A percentile compares a stretch with the other conserved stretches of the same genome.
Conservation (phyloP, 2,113 vertebrate genomes). For the Conger conger region DNA sequence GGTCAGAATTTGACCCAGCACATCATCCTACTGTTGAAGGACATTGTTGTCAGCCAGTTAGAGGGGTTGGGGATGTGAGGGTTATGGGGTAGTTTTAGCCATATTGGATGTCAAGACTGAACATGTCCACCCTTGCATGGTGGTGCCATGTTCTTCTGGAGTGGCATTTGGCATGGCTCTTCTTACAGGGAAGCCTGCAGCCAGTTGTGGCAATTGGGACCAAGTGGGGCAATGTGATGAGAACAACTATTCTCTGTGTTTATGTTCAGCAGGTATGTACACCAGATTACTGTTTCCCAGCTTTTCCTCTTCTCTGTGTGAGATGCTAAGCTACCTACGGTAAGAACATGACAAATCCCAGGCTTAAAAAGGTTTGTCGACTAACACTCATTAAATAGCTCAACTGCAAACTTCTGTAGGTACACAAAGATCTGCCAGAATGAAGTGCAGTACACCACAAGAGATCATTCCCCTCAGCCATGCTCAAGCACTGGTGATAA, state of each 20-base stretch:
- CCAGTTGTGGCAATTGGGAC: not conserved
- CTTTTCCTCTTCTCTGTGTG: no score
- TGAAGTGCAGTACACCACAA: not conserved
- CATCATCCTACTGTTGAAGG: not conserved
- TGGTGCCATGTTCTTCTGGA: not conserved
- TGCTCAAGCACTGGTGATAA: conserved; percentile 18
- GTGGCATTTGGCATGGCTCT: not conserved
- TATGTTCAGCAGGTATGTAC: not conserved
- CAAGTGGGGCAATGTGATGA: not conserved
- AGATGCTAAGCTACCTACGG: not conserved
- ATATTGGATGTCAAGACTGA: not conserved
- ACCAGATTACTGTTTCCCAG: no score
- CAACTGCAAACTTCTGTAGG: not conserved
- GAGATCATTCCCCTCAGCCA: not conserved
- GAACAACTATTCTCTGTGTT: not conserved
- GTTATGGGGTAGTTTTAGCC: no score
- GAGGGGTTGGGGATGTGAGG: not conserved
- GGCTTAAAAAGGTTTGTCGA: not conserved
- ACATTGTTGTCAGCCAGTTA: conserved; percentile 9
- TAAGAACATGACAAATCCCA: not conserved
- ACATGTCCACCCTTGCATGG: not conserved
- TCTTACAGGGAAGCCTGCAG: not conserved
- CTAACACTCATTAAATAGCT: not conserved
- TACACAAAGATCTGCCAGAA: not conserved
- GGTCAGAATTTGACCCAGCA: not conserved